Evolutionary conservation across 2,797 vertebrate genomes (phyloP), one percentile per base, ranked within the genome.

Genomic region (Ceyx erithaca): DNA sequence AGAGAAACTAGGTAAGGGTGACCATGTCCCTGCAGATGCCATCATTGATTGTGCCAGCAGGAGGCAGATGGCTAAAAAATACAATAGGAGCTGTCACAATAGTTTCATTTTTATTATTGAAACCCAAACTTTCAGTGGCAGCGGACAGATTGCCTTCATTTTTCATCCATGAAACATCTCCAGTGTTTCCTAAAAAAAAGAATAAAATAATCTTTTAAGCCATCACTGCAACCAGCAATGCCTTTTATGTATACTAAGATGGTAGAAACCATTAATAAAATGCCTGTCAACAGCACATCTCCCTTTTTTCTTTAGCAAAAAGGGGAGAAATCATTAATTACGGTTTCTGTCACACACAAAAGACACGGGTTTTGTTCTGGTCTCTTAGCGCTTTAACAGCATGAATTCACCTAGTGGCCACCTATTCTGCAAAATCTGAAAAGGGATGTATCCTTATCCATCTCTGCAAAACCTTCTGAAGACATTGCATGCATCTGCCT

Each of bases 201-300:
- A 97, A 97, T 40, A 97, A 97, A 95, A 51, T 22, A 97, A 98
- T 97, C 98, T 97, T 98, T 98, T 98, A 98, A 97, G 97, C 97
- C 97, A 97, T 96, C 97, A 96, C 97, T 98, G 94, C 97, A 97
- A 96, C 98, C 98, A 98, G 97, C 98, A 98, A 98, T 98, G 97
- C 97, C 98, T 98, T 99, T 99, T 98, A 98, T 98, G 97, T 98
- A 97, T 96, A 97, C 96, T 97, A 98, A 98, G 98, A 98, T 98
- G 98, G 98, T 98, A 98, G 97, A 96, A 95, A 98, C 98, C 98
- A 99, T 99, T 99, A 99, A 99, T 99, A 99, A 99, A 98, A 97
- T 98, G 97, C 98, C 98, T 99, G 98, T 99, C 98, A 99, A 97
- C 97, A 97, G 91, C 94, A 96, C 95, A 97, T 95, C 96, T 96